Evolutionary conservation across 2,113 vertebrate genomes (phyloP).

Genomic region (Sigmodon hispidus): DNA sequence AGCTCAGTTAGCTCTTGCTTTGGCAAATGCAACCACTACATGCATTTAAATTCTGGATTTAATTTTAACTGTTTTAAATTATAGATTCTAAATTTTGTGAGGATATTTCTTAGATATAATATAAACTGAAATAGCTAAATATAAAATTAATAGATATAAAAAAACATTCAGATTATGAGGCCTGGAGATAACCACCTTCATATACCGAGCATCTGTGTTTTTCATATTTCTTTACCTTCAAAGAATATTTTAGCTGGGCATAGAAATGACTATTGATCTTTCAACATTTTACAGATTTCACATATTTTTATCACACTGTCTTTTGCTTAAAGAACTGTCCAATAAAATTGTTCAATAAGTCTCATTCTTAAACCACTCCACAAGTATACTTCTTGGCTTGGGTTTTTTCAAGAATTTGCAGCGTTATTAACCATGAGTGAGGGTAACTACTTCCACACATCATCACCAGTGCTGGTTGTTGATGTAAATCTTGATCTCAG

Average conservation of each 20-base stretch:
- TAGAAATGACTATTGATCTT: not conserved
- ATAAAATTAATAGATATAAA: not conserved
- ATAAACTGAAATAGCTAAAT: not conserved
- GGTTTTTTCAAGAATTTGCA: not conserved
- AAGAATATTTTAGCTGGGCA: not conserved
- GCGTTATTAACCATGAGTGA: too few species aligned
- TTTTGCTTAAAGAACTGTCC: not conserved
- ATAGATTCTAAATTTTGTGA: not conserved
- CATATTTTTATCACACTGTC: not conserved
- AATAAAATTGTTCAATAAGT: not conserved
- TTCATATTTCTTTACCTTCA: not conserved
- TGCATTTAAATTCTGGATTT: not conserved
- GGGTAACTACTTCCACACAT: not conserved
- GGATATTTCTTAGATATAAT: not conserved
- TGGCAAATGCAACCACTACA: not conserved
- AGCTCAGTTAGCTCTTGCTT: not conserved
- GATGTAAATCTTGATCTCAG: not conserved
- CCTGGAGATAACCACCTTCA: not conserved
- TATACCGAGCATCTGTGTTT: not conserved
- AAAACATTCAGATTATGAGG: not conserved
- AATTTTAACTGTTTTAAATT: not conserved
- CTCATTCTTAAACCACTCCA: not conserved
- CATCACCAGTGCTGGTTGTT: not conserved
- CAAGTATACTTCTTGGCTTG: not conserved
- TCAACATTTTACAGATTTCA: not conserved